Evolutionary conservation across 2,888 invertebrate genomes (phyloP), one percentile per base, ranked within the genome.

Genomic region (Oxyteleia sp.): DNA sequence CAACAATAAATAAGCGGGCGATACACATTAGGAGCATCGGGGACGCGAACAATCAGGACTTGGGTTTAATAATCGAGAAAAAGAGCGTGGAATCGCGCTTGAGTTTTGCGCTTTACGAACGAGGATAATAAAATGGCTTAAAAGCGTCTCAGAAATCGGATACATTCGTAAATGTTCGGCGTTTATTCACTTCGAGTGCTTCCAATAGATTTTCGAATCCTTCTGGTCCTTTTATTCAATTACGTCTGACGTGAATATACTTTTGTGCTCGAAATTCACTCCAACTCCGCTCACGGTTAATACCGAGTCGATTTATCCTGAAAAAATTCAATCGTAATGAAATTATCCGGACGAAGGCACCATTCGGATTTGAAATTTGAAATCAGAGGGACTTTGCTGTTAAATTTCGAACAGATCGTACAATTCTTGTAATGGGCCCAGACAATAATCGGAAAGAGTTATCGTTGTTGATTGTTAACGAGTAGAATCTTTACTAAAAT

Each of bases 381-480:
- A n/a, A 41, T 15, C 13, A 13, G 13, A 13, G 13, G 32, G 32
- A 26, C 18, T 13, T 15, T 29, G 26, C 29, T 53, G 41, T 41
- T 20, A 68, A 68, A 68, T 68, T 68, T 23, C 5, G n/a, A 35
- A 8, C 35, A 20, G 20, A 20, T 38, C 8, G 2, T 47, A 49
- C 64, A 47, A 20, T 26, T 68, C 23, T 23, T 69, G 47, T 20
- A 53, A 61, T 20, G 51, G n/a, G 10, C 26, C 16, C 47, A 79
- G 79, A 71, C 79, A 79, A 79, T 79, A 79, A 71, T 79, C 69
- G 55, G 57, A 79, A 18, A 13, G 29, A 78, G 20, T 69, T 79
- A 79, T 71, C 47, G 71, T 64, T 79, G 79, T 79, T 71, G 43
- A 64, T 71, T 79, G 79, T 79, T 79, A 53, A 64, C 23, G 63